Base-by-base conservation (phyloP, 1,140 invertebrate genomes). In the Aricia agestis region DNA sequence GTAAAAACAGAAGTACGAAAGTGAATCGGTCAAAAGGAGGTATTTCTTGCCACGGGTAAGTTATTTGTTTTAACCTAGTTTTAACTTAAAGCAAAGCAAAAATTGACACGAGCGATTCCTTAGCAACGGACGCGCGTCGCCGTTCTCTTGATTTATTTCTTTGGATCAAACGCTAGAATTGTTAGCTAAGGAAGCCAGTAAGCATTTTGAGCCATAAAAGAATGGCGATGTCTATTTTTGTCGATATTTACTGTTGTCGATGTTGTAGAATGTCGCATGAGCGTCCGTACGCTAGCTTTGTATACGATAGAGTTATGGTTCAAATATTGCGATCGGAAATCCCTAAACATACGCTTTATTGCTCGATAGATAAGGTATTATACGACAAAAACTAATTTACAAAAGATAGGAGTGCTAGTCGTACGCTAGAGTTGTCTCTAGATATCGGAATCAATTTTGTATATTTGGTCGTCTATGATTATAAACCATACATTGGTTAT, bases 321-420 rank as follows among this genome's bases (percentile, higher is more conserved):
- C 59, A 63, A 63, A 63, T 18, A 25, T n/a, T 59, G 19, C 45
- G 11, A 25, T 19, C 59, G 19, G 19, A 63, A 63, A 59, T 59
- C 59, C 59, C 18, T 63, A 63, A 19, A 19, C 59, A 63, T 63
- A 63, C 59, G 59, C 59, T 63, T 63, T 63, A 63, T 18, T 63
- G 59, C 59, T 63, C 59, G 59, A 4, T 19, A 63, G 10, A 9
- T 63, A 19, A 63, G 18, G 11, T 52, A 52, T 52, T 52, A 52
- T 15, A 2, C 18, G 17, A 19, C 59, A 63, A 63, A 19, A 63
- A 63, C n/a, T 59, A 59, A 59, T 59, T 63, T 19, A 31, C 18
- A 19, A 6, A 63, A 6, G 5, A 11, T 11, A 11, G 10, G 2
- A 25, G 10, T 25, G 7, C 18, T 59, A 59, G n/a, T 36, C 5